Conservation (phyloP, 2,113 vertebrate genomes). For the Rhagologus leucostigma region DNA sequence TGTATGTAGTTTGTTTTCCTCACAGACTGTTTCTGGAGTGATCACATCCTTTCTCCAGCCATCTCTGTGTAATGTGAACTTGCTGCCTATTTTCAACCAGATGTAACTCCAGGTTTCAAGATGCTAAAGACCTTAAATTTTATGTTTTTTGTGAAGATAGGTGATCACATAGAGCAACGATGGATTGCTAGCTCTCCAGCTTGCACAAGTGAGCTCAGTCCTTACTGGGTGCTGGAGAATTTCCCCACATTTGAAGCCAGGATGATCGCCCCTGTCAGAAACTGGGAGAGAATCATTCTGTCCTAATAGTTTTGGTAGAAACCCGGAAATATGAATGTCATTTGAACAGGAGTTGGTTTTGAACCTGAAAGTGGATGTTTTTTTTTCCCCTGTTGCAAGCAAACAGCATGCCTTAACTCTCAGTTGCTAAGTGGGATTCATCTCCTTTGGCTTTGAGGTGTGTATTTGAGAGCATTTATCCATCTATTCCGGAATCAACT, state of each 20-base stretch:
- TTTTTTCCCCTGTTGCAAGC: neutral
- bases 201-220: neutral
- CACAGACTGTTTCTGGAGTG: neutral
- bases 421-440: neutral
- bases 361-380: neutral
- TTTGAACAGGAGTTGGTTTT: neutral
- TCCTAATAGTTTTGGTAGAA: neutral
- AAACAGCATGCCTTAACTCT: neutral
- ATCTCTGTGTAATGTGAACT: neutral
- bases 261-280: neutral
- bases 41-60: neutral
- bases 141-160: neutral
- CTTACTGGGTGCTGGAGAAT: neutral
- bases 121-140: neutral
- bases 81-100: neutral
- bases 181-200: neutral
- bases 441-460: neutral
- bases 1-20: neutral
- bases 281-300: neutral
- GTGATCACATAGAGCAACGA: neutral
- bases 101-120: neutral
- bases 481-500: neutral
- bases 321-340: neutral
- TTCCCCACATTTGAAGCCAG: neutral
- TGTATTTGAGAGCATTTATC: neutral